Evolutionary conservation across 1,140 invertebrate genomes (phyloP).

Genomic region (Calycopis cecrops): DNA sequence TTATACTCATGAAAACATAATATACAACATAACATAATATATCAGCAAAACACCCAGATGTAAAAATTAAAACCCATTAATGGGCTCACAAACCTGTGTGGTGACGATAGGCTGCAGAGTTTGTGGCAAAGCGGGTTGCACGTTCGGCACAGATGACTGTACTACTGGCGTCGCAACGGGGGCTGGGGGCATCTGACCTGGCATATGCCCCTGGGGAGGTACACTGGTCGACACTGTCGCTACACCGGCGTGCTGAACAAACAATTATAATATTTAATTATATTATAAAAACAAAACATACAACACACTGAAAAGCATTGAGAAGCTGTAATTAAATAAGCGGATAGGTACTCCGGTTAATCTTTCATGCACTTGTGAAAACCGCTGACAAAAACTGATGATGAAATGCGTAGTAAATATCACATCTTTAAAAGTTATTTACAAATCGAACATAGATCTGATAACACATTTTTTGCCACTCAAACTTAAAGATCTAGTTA

Average conservation of each 20-base stretch:
- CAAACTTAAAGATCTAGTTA: no score
- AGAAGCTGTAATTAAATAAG: slow-evolving; percentile 2
- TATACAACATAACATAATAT: no score
- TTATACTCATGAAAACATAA: no score
- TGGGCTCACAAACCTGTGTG: slow-evolving; percentile 34
- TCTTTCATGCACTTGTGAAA: neutral
- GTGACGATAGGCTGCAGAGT: slow-evolving; percentile 42
- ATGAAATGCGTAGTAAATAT: no score
- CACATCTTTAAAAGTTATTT: no score
- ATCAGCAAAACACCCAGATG: no score
- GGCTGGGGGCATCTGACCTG: slow-evolving; percentile 40
- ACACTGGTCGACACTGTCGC: slow-evolving; percentile 54
- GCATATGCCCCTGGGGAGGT: slow-evolving; percentile 37
- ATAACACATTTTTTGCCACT: no score
- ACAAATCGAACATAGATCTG: no score
- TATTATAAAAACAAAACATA: neutral
- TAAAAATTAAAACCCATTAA: no score
- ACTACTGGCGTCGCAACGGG: slow-evolving; percentile 41
- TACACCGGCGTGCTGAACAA: slow-evolving; percentile 49
- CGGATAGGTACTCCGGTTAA: neutral
- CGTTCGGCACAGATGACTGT: slow-evolving; percentile 27
- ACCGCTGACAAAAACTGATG: no score
- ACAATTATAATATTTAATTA: slow-evolving; percentile 16
- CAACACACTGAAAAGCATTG: neutral
- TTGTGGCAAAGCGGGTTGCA: slow-evolving; percentile 24